phyloP scores from a whole-genome alignment of 2,888 invertebrate genomes.

The Lysandra bellargus region DNA sequence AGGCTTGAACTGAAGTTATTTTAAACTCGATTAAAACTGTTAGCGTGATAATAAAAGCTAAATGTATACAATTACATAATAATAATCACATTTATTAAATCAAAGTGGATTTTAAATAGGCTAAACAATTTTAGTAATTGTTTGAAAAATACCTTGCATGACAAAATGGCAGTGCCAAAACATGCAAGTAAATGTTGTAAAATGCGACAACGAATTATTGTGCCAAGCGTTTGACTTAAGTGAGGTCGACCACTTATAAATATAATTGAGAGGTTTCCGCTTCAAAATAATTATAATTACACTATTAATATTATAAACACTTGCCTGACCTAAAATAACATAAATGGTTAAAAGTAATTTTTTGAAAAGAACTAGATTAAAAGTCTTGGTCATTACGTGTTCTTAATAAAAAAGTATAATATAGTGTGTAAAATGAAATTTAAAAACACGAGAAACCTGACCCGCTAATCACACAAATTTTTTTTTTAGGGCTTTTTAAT shows the following conservation, averaged over 20 bases:
- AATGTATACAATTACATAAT: not conserved
- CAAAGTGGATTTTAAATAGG: constrained; percentile 24
- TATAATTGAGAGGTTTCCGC: constrained; percentile 10
- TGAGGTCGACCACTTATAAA: constrained; percentile 24
- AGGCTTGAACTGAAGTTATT: not conserved
- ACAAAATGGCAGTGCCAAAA: constrained; percentile 27
- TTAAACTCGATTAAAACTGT: not conserved
- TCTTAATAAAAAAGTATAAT: too few species aligned
- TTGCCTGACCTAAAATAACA: not conserved
- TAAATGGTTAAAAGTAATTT: too few species aligned
- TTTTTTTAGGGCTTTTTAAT: not conserved
- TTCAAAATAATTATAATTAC: not conserved
- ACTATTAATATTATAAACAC: not conserved
- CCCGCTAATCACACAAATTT: not conserved
- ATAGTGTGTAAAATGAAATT: too few species aligned
- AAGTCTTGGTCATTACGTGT: too few species aligned
- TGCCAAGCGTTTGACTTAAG: constrained; percentile 19
- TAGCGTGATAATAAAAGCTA: not conserved
- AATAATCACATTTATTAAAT: constrained; percentile 18
- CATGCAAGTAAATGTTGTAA: constrained; percentile 25
- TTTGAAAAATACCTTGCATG: constrained; percentile 28
- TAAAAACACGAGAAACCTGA: not conserved
- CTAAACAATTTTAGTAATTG: constrained; percentile 25
- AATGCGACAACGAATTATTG: constrained; percentile 20
- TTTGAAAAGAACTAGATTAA: too few species aligned